Evolutionary conservation across 1,140 invertebrate genomes (phyloP), one percentile per base, ranked within the genome.

Genomic region (Magallana ariakensis): DNA sequence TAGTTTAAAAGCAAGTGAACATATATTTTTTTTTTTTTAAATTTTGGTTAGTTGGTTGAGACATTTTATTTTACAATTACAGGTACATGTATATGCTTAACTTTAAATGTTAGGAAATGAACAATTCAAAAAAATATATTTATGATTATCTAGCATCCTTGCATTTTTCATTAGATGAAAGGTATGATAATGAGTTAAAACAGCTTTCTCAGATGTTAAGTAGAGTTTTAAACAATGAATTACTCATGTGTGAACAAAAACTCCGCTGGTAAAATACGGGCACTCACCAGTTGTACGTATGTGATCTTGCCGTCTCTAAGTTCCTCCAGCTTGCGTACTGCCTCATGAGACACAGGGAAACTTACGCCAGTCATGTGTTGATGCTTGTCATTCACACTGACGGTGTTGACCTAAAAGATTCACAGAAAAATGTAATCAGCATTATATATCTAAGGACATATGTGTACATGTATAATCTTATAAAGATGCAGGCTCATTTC

Each of bases 301-400:
- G 96, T 95, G 16, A 96, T 89, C 84, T 94, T 89, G 19, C 95
- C 95, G 16, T 95, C 90, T 85, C 94, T 94, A 85, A 96, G 95
- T 80, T 94, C 90, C 66, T 94, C 93, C 70, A 99, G 95, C 81
- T 97, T 97, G 85, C 96, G 95, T 90, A 96, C 96, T 0, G 97
- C 97, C 86, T 96, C 96, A 81, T 97, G 96, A 0, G 97, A 97
- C n/a, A 99, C 96, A 53, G 99, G 99, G 94, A 99, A 99, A 2
- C 97, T 96, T 26, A 99, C 96, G 22, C 98, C 98, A 88, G 97
- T 96, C 85, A 99, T 95, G 9, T 98, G 99, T 92, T 98, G 97
- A 91, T 98, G 97, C 93, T 97, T 96, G 0, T 97, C 97, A 93
- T 98, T 97, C 16, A 98, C 96, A 86, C 98, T 97, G 87, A 97